Base-by-base conservation (phyloP, 2,797 vertebrate species). In the Onychomys torridus region DNA sequence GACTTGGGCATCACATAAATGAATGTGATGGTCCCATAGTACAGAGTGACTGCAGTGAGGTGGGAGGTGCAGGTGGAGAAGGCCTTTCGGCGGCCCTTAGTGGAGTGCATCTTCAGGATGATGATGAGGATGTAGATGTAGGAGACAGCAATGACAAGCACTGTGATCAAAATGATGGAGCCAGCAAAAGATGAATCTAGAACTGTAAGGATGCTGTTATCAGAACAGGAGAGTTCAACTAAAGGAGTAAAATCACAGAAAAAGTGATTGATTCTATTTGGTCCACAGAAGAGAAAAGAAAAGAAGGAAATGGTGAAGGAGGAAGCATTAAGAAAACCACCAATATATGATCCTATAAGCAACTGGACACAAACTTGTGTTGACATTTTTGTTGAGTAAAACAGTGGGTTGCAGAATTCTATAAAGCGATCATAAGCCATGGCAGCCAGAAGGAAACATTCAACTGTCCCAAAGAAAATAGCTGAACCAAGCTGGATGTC, bases 371-470 rank as follows among this genome's bases (percentile, higher is more conserved):
- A 98, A 0, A 94, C 69, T 5, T 82, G 63, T 29, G 77, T 37
- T 75, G 63, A 97, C 98, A 98, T 97, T 95, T 95, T 40, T 52
- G 57, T 23, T 2, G 84, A 6, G 16, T 98, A 98, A 2, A 96
- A 79, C 7, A 98, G 94, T 0, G 97, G 97, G 8, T 46, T 65
- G 77, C 98, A 98, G 16, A 98, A 91, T 69, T 98, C 97, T 90
- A 97, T 3, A 0, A 90, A 98, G 11, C 84, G 84, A 59, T 98
- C 97, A 3, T 95, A 98, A 2, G 98, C 98, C 98, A 97, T 98
- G 84, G 90, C 96, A 90, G 97, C 98, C 96, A 98, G 10, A 13
- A 98, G 27, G 29, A 96, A 97, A 0, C 97, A 98, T 46, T 98
- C 98, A 0, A 78, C 90, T 43, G 97, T 12, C 0, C 17, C 97